A percentile compares a stretch with the other conserved stretches of the same genome.
Evolutionary conservation across 2,888 invertebrate species (phyloP).

Genomic region (Limenitis camilla): DNA sequence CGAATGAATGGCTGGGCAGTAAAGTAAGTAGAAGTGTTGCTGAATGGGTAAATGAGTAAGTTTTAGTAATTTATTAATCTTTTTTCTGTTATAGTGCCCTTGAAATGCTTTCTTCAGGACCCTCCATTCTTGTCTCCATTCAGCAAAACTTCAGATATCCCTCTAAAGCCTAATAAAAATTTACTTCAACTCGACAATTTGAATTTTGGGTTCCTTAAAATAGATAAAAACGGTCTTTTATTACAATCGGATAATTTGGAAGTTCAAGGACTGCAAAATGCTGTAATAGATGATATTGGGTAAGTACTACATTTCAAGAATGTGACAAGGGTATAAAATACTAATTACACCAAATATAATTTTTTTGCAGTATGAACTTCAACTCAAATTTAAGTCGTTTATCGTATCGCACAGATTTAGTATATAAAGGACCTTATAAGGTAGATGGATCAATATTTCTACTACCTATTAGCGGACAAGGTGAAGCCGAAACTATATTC

Average conservation of each 20-base stretch:
- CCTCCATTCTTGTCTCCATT: neutral
- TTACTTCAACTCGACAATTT: neutral
- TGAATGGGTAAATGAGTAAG: too few relatives aligned
- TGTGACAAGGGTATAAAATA: neutral
- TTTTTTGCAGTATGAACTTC: slow-evolving; percentile 8
- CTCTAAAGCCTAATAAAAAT: neutral
- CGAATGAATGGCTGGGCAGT: too few relatives aligned
- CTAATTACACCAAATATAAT: neutral
- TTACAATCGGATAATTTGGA: neutral
- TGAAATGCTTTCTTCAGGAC: slow-evolving; percentile 3
- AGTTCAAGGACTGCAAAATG: neutral
- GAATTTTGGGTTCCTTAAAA: neutral
- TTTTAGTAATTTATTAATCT: too few relatives aligned
- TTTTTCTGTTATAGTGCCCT: neutral
- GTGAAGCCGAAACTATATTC: neutral
- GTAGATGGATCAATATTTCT: slow-evolving; percentile 7
- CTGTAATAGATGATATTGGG: neutral
- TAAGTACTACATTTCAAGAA: neutral
- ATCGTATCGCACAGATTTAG: slow-evolving; percentile 9
- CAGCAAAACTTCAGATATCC: neutral
- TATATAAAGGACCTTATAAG: slow-evolving; percentile 7
- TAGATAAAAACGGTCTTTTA: neutral
- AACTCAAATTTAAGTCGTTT: slow-evolving; percentile 6
- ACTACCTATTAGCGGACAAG: slow-evolving; percentile 10
- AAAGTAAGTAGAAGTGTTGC: too few relatives aligned